phyloP scores from a whole-genome alignment of 2,113 vertebrate species.

The Thymallus thymallus region DNA sequence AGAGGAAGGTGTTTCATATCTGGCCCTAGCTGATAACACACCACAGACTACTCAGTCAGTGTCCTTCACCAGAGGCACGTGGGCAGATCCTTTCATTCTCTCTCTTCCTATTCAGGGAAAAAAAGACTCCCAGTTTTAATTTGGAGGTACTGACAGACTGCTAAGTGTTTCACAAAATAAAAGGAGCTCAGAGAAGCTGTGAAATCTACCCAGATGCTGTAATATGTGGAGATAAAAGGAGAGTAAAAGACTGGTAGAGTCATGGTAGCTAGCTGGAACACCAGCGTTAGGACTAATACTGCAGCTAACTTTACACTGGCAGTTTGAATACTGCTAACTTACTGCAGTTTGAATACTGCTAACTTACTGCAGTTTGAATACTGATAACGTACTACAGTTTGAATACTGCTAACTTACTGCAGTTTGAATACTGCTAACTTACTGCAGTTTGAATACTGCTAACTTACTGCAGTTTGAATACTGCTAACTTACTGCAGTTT shows the following conservation, averaged over 20 bases:
- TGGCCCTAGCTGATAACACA: slow-evolving; percentile 64
- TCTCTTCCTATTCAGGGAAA: slow-evolving; percentile 26
- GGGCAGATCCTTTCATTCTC: slow-evolving; percentile 35
- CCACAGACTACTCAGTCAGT: slow-evolving; percentile 42
- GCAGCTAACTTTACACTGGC: no score
- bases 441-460: no score
- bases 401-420: no score
- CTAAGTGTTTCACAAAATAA: slow-evolving; percentile 42
- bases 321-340: no score
- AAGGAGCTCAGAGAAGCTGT: slow-evolving; percentile 11
- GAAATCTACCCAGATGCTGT: slow-evolving; percentile 11
- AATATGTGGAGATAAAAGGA: slow-evolving; percentile 39
- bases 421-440: no score
- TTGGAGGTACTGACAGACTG: slow-evolving; percentile 53
- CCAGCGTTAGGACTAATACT: slow-evolving; percentile 24
- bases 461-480: no score
- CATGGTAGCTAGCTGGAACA: slow-evolving; percentile 28
- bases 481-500: no score
- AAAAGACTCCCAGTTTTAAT: slow-evolving; percentile 48
- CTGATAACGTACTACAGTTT: no score
- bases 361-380: no score
- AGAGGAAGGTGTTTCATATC: slow-evolving; percentile 74
- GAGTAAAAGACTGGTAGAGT: slow-evolving; percentile 29
- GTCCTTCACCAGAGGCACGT: slow-evolving; percentile 44
- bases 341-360: no score